Evolutionary conservation across 2,113 vertebrate genomes (phyloP).

Genomic region (Sebastes schlegelii): DNA sequence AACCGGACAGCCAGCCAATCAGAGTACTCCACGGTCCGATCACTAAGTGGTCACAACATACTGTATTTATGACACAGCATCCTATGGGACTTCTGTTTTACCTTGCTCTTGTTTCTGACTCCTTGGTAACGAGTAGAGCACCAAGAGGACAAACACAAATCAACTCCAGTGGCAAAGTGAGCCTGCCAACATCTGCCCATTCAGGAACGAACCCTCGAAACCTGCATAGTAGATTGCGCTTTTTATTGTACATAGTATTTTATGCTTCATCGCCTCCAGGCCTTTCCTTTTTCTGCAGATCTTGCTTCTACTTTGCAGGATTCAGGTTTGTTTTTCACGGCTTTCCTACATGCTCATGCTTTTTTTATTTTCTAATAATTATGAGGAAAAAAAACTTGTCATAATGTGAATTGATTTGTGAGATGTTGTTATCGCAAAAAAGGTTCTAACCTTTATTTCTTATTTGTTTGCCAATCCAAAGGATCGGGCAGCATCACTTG

Average conservation of each 20-base stretch:
- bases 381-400: constrained; percentile 38
- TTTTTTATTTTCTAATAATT: constrained; percentile 51
- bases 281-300: constrained; percentile 60
- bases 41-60: constrained; percentile 48
- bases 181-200: constrained; percentile 25
- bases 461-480: constrained; percentile 73
- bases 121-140: constrained; percentile 29
- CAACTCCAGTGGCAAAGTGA: constrained; percentile 12
- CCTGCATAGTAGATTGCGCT: constrained; percentile 67
- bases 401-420: constrained; percentile 63
- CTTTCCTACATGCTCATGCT: constrained; percentile 55
- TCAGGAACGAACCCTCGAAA: constrained; percentile 57
- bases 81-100: constrained; percentile 27
- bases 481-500: constrained; percentile 58
- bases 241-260: constrained; percentile 79
- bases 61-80: constrained; percentile 48
- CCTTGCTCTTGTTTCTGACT: constrained; percentile 20
- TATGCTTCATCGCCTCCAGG: constrained; percentile 60
- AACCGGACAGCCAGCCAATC: constrained; percentile 28
- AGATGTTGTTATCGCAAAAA: constrained; percentile 50
- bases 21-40: constrained; percentile 33
- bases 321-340: constrained; percentile 54
- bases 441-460: constrained; percentile 76
- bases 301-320: constrained; percentile 60
- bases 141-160: constrained; percentile 33